Base-by-base conservation (phyloP, 2,113 vertebrate genomes). In the Mus spicilegus region DNA sequence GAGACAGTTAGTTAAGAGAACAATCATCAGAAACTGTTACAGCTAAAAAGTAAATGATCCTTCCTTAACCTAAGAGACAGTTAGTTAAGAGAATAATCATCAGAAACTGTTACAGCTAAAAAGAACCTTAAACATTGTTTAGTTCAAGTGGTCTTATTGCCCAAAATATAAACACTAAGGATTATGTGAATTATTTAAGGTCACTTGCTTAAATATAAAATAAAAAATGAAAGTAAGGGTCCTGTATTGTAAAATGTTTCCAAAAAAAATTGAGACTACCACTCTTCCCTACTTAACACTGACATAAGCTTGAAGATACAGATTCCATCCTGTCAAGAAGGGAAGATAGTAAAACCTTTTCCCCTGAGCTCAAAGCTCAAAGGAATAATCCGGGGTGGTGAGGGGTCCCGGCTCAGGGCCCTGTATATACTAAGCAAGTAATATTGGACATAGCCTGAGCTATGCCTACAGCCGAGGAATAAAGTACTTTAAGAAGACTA, bases 81-180 rank as follows among this genome's bases (percentile, higher is more conserved):
- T 89, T 86, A 78, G 42, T 42, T 42, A 42, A 30, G 42, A 81
- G 2, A 70, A 81, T 76, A 85, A 58, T 54, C 12, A 56, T 56
- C 56, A 56, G 56, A 56, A 56, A 56, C 13, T 56, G 36, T 12
- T 73, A 4, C 7, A 90, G 70, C 24, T 39, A 54, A 73, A 84
- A 94, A 51, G 7, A 63, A 89, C 0, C 14, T 91, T 91, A 84
- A 46, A 89, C 49, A 85, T 54, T 78, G 90, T 65, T 33, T 89
- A 61, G 49, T 91, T 93, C 56, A 76, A 96, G 73, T 42, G 39
- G 65, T 49, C 16, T 88, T 46, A 93, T 0, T 63, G 13, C 80
- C 20, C 30, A 86, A 91, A 94, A 92, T 70, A 88, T 33, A 95
- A 96, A 93, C 73, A 82, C 20, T 70, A 78, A 54, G 51, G 13